Evolutionary conservation across 2,888 invertebrate genomes (phyloP), one percentile per base, ranked within the genome.

Genomic region (Lampropteryx suffumata): DNA sequence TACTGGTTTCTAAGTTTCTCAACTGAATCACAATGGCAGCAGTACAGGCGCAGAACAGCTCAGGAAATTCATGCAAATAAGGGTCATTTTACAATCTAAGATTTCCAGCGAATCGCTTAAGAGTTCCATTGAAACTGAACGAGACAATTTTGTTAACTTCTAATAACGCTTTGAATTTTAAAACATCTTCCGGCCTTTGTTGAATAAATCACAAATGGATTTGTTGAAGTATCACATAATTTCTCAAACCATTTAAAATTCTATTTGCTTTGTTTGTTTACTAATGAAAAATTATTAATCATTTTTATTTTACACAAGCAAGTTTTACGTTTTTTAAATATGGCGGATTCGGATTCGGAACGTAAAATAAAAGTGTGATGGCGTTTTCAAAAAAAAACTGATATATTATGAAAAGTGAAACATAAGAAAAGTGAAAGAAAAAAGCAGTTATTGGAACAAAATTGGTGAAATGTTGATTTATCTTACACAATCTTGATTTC

Each of bases 161-260:
- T 57, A 51, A 47, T 57, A 60, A 54, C 42, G 60, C 42, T 61
- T 55, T 54, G 51, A 54, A 61, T 55, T 54, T 57, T 53, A 36
- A 51, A 55, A 53, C 53, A 46, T 34, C 40, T 29, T 54, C 45
- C 29, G 44, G 36, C 44, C 44, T 57, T 50, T 47, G 53, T 57
- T 47, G 40, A 52, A 43, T 57, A 29, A 48, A 55, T 48, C 28
- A 45, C 30, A 29, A 30, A 12, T 32, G 36, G 34, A 34, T 39
- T 57, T 40, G n/a, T 42, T 34, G 28, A 50, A 26, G 54, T 50
- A 50, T 55, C 48, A 24, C 35, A 30, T 33, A 52, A 55, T 45
- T 47, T 37, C 42, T 12, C 28, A 51, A 50, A 43, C 47, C 34
- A 28, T 45, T 43, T 39, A 7, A 33, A 39, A 42, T 52, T 47